Conservation (phyloP, 2,888 invertebrate genomes). For the Ptilodon capucinus region DNA sequence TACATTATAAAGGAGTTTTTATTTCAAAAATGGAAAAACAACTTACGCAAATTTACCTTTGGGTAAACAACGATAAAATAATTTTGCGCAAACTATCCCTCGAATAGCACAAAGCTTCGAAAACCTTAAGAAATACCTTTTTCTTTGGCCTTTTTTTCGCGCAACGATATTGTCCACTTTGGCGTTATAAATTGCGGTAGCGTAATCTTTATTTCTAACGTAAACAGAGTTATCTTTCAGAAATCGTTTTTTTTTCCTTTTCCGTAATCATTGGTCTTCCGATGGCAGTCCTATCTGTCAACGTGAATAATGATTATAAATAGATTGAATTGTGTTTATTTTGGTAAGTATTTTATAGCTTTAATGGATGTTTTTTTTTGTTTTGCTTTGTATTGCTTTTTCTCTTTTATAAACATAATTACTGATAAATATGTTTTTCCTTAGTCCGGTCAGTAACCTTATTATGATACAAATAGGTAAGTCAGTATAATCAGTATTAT, state of each 20-base stretch:
- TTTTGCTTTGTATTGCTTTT: too few relatives aligned
- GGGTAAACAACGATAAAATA: not conserved
- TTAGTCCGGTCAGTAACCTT: too few relatives aligned
- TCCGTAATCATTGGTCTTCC: conserved; percentile 11
- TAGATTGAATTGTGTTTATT: not conserved
- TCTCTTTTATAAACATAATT: too few relatives aligned
- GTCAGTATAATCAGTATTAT: too few relatives aligned
- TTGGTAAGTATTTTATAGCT: not conserved
- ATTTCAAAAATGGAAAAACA: too few relatives aligned
- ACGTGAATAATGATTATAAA: not conserved
- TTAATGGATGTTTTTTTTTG: too few relatives aligned
- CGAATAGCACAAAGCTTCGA: not conserved
- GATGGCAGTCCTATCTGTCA: not conserved
- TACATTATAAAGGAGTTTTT: too few relatives aligned
- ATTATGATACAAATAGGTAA: too few relatives aligned
- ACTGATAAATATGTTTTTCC: too few relatives aligned
- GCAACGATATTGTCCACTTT: conserved; percentile 39
- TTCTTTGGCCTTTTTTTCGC: conserved; percentile 25
- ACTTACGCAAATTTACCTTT: not conserved
- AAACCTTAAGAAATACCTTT: not conserved
- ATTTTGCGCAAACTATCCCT: not conserved
- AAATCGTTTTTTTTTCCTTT: conserved; percentile 21
- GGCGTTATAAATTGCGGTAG: conserved; percentile 37
- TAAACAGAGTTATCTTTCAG: conserved; percentile 39
- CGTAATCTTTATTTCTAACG: conserved; percentile 40